These are phyloP conservation scores for Orchesellides sinensis DNA, from an alignment of 2,888 invertebrate genomes.

Conservation along the genomic window DNA sequence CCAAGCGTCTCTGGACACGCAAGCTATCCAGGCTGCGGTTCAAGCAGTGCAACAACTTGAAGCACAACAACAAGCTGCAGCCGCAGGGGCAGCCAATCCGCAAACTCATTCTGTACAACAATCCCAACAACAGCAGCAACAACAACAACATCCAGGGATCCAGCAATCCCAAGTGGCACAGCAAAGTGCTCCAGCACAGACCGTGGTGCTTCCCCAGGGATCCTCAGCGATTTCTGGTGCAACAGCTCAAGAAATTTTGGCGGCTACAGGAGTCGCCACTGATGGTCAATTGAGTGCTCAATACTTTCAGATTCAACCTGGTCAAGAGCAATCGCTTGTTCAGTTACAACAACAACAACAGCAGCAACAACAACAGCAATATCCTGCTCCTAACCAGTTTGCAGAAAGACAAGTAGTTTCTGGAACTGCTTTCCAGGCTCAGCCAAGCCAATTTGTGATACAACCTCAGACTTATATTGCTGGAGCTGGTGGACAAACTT, in stretches of 20 bases:
- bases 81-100: not conserved
- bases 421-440: conserved; percentile 21
- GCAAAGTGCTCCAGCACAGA: conserved; percentile 44
- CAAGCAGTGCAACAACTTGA: conserved; percentile 60
- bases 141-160: conserved; percentile 51
- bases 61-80: conserved; percentile 46
- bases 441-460: conserved; percentile 70
- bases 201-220: conserved; percentile 57
- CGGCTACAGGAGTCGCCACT: conserved; percentile 56
- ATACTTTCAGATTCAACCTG: conserved; percentile 59
- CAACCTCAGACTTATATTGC: conserved; percentile 74
- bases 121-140: conserved; percentile 56
- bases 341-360: conserved; percentile 50
- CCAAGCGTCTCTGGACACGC: conserved; percentile 49
- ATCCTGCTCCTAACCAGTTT: conserved; percentile 54
- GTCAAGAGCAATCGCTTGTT: conserved; percentile 49
- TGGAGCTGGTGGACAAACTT: conserved; percentile 75
- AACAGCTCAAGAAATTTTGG: conserved; percentile 55
- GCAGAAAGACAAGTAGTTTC: conserved; percentile 58
- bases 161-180: conserved; percentile 31
- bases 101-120: conserved; percentile 31
- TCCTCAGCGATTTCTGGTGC: conserved; percentile 38
- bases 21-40: conserved; percentile 60
- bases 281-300: conserved; percentile 63
- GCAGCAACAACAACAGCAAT: conserved; percentile 57